Evolutionary conservation across 1,140 invertebrate genomes (phyloP).

Genomic region (Drosophila ercepeae): DNA sequence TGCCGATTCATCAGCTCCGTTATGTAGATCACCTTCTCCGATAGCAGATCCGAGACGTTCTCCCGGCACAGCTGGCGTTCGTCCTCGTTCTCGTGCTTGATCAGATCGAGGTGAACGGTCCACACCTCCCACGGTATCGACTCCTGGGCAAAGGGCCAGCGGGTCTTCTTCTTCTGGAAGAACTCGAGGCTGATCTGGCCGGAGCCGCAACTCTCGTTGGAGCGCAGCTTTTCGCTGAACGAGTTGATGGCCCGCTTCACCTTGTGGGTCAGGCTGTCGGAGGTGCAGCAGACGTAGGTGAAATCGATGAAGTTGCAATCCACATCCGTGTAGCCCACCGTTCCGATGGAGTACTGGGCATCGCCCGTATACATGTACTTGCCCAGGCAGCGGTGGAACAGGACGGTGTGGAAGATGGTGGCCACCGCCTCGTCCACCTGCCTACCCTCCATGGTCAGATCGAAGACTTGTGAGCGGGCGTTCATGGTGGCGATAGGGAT

Average conservation of each 20-base stretch:
- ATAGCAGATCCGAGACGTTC: constrained; percentile 94
- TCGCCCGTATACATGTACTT: constrained; percentile 98
- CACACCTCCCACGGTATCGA: constrained; percentile 99
- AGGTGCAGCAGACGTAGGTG: constrained; percentile 97
- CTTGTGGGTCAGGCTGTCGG: constrained; percentile 89
- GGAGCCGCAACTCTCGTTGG: constrained; percentile 88
- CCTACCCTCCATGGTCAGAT: constrained; percentile 94
- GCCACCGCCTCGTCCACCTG: constrained; percentile 97
- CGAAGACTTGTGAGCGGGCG: constrained; percentile 93
- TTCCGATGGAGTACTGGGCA: constrained; percentile 96
- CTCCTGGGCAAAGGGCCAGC: constrained; percentile 94
- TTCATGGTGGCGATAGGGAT: constrained; percentile 88
- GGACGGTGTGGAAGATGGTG: constrained; percentile 96
- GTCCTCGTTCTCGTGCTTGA: constrained; percentile 93
- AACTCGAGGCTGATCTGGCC: constrained; percentile 98
- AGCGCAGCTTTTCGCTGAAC: constrained; percentile 93
- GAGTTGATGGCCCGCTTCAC: constrained; percentile 92
- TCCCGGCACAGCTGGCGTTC: constrained; percentile 94
- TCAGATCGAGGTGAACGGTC: constrained; percentile 95
- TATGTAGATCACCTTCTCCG: constrained; percentile 96
- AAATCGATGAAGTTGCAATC: constrained; percentile 99
- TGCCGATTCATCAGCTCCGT: constrained; percentile 97
- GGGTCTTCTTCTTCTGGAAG: constrained; percentile 94
- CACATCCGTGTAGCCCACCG: constrained; percentile 96
- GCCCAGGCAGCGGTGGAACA: constrained; percentile 96